Percentiles rank a stretch among this genome's conserved stretches.
Conservation (phyloP, 1,140 invertebrate genomes). For the Drosophila trapezifrons region DNA sequence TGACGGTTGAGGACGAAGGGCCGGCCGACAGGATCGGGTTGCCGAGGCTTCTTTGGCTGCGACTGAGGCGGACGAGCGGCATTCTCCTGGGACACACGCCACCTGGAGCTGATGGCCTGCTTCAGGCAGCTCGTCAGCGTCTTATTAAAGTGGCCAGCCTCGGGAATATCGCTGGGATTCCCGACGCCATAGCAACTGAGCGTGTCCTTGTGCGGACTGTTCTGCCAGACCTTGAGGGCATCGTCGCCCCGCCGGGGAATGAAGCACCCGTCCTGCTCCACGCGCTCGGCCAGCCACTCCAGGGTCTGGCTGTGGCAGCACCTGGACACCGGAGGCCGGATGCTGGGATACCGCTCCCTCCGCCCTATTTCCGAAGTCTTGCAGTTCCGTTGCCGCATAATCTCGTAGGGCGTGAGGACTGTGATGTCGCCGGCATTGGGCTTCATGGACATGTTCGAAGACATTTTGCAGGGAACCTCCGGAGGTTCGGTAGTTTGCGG, state of each 20-base stretch:
- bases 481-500: neutral
- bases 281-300: slow-evolving; percentile 15
- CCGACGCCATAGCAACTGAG: slow-evolving; percentile 49
- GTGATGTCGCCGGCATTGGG: neutral
- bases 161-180: neutral
- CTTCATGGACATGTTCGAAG: neutral
- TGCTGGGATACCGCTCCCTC: slow-evolving; percentile 46
- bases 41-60: neutral
- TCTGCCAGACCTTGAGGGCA: slow-evolving; percentile 40
- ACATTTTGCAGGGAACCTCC: neutral
- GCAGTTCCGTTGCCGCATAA: slow-evolving; percentile 50
- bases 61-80: too few relatives aligned
- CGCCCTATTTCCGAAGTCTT: too few relatives aligned
- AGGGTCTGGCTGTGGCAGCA: slow-evolving; percentile 24
- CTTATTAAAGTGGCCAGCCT: slow-evolving; percentile 25
- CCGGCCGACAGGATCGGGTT: neutral
- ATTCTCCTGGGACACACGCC: neutral
- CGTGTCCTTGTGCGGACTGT: slow-evolving; percentile 28
- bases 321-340: slow-evolving; percentile 46
- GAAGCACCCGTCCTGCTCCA: slow-evolving; percentile 33
- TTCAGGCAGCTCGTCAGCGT: slow-evolving; percentile 14
- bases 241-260: neutral
- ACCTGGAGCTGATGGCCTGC: neutral
- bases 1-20: slow-evolving; percentile 43
- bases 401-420: slow-evolving; percentile 5